Evolutionary conservation across 2,113 vertebrate species (phyloP).

Genomic region (Turnix velox): DNA sequence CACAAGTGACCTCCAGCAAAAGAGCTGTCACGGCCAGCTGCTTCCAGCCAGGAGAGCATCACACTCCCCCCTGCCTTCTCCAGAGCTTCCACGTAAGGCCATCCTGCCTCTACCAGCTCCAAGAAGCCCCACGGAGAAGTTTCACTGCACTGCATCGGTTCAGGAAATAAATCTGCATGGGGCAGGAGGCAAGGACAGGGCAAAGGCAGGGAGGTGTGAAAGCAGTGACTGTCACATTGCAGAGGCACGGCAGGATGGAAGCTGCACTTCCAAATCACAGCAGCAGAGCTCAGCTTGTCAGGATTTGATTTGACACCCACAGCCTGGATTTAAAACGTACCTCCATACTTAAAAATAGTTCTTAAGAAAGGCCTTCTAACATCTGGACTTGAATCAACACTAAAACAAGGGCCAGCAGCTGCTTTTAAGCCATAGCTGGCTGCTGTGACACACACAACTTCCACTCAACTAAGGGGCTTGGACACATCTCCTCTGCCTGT

Average conservation of each 20-base stretch:
- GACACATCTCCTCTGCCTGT: not conserved
- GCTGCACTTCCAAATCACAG: not conserved
- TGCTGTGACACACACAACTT: rapidly evolving
- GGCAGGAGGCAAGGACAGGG: not conserved
- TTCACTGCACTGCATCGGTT: rapidly evolving
- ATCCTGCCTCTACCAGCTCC: not conserved
- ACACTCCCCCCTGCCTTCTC: not conserved
- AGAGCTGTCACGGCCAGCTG: not conserved
- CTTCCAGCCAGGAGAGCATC: not conserved
- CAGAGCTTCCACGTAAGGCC: not conserved
- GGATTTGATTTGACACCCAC: not conserved
- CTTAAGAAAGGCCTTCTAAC: not conserved
- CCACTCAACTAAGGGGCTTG: not conserved
- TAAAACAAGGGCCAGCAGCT: not conserved
- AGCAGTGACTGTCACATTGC: not conserved
- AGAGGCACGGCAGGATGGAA: not conserved
- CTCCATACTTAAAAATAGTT: not conserved
- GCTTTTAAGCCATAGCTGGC: not conserved
- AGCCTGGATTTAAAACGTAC: not conserved
- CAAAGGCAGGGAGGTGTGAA: not conserved
- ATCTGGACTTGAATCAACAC: not conserved
- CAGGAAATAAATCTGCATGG: not conserved
- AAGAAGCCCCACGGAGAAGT: not conserved
- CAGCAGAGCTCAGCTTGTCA: not conserved
- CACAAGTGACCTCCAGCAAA: not conserved